A percentile compares a stretch with the other conserved stretches of the same genome.
Evolutionary conservation across 2,797 vertebrate species (phyloP).

Genomic region (Champsocephalus esox): DNA sequence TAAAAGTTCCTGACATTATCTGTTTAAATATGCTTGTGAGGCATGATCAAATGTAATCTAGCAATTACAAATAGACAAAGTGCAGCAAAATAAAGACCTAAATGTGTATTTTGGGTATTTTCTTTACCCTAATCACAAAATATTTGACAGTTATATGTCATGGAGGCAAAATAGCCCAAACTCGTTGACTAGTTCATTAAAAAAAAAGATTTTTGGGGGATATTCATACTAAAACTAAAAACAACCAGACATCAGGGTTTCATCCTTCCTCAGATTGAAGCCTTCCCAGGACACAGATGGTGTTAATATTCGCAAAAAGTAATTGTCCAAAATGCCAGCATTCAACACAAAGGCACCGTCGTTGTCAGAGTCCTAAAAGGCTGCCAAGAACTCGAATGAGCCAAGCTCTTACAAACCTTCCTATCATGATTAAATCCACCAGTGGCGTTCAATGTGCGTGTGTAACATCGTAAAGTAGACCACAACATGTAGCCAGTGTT

Average conservation of each 20-base stretch:
- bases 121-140: too few species aligned
- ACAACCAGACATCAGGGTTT: background rate
- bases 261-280: background rate
- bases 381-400: conserved; percentile 47
- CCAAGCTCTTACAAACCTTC: background rate
- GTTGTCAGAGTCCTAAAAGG: conserved; percentile 29
- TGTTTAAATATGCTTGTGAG: too few species aligned
- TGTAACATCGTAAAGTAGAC: background rate
- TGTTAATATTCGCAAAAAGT: conserved; percentile 33
- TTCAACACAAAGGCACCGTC: conserved; percentile 37
- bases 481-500: conserved; percentile 1
- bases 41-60: too few species aligned
- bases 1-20: too few species aligned
- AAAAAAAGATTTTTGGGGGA: background rate
- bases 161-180: too few species aligned
- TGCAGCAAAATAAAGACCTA: too few species aligned
- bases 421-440: conserved; percentile 12
- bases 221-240: background rate
- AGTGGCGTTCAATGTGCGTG: conserved; percentile 4
- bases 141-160: too few species aligned
- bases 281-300: conserved; percentile 9
- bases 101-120: too few species aligned
- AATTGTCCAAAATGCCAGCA: conserved; percentile 50
- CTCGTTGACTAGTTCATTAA: background rate
- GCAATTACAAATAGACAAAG: too few species aligned